Evolutionary conservation across 2,888 invertebrate species (phyloP).

Genomic region (Drosophila ustulata): DNA sequence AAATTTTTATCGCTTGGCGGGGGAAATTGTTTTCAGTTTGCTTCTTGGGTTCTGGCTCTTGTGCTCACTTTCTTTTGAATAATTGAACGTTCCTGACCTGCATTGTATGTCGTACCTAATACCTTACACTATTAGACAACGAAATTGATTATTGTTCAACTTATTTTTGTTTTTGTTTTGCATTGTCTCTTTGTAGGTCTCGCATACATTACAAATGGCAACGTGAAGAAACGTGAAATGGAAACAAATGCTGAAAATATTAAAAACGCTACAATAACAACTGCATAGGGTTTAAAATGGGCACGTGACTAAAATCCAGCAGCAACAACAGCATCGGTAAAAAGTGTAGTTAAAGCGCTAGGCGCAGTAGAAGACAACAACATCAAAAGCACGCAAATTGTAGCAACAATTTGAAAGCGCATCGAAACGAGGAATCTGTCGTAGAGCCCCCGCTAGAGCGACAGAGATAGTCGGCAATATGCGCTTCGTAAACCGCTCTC

Average conservation of each 20-base stretch:
- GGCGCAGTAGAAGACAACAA: constrained; percentile 27
- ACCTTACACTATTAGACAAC: constrained; percentile 25
- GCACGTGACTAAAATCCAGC: constrained; percentile 38
- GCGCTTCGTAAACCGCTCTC: constrained; percentile 43
- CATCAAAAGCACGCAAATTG: constrained; percentile 28
- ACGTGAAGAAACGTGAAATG: constrained; percentile 44
- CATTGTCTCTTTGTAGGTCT: constrained; percentile 47
- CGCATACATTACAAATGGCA: constrained; percentile 53
- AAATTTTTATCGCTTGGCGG: constrained; percentile 4
- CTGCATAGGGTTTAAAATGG: constrained; percentile 52
- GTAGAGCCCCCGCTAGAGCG: background rate
- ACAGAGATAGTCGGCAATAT: constrained; percentile 40
- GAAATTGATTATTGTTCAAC: constrained; percentile 28
- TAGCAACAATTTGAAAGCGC: constrained; percentile 53
- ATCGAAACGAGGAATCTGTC: constrained; percentile 45
- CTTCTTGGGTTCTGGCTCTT: background rate
- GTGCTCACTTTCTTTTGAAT: constrained; percentile 41
- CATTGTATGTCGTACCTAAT: constrained; percentile 20
- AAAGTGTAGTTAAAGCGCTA: constrained; percentile 28
- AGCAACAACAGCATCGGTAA: constrained; percentile 19
- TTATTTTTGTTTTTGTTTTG: constrained; percentile 22
- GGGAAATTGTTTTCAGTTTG: constrained; percentile 8
- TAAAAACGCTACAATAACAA: constrained; percentile 24
- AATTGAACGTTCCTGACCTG: constrained; percentile 31
- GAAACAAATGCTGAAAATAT: constrained; percentile 33